These are phyloP conservation scores for Stichopus horrens DNA, from an alignment of 53 echinoderm and acorn worm genomes.

Conservation along the genomic window DNA sequence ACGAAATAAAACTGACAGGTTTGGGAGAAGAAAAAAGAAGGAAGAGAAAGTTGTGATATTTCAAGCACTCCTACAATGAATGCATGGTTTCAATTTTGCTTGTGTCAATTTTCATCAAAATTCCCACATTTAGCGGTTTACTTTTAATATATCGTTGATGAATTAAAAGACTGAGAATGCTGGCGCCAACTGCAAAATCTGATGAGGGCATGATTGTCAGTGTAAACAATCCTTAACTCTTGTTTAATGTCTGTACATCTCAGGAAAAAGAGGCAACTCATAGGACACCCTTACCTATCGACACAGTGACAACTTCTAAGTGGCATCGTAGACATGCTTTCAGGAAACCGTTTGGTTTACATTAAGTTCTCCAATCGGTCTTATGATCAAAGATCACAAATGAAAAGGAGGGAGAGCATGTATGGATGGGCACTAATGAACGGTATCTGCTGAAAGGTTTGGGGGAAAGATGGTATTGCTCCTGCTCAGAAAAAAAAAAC, in stretches of 20 bases:
- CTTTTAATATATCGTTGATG: conserved; percentile 12
- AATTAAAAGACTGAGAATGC: conserved; percentile 16
- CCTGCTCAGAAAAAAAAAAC: no score
- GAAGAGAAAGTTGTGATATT: no score
- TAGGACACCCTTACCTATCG: neutral
- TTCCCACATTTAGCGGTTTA: conserved; percentile 27
- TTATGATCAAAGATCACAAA: no score
- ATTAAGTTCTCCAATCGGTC: neutral
- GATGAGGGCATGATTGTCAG: conserved; percentile 31
- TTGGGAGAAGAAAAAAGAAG: no score
- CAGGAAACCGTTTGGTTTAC: neutral
- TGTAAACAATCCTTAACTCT: conserved; percentile 14
- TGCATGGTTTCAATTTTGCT: conserved; percentile 28
- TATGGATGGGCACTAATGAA: no score
- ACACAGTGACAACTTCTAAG: conserved; percentile 32
- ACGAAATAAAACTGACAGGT: no score
- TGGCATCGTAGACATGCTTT: neutral
- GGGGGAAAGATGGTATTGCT: no score
- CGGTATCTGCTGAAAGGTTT: no score
- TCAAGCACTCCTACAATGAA: no score
- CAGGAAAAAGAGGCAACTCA: neutral
- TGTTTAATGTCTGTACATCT: neutral
- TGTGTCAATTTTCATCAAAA: conserved; percentile 37
- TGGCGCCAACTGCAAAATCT: conserved; percentile 6
- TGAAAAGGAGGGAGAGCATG: no score